Evolutionary conservation across 2,797 vertebrate genomes (phyloP).

Genomic region (Eulemur rubriventer): DNA sequence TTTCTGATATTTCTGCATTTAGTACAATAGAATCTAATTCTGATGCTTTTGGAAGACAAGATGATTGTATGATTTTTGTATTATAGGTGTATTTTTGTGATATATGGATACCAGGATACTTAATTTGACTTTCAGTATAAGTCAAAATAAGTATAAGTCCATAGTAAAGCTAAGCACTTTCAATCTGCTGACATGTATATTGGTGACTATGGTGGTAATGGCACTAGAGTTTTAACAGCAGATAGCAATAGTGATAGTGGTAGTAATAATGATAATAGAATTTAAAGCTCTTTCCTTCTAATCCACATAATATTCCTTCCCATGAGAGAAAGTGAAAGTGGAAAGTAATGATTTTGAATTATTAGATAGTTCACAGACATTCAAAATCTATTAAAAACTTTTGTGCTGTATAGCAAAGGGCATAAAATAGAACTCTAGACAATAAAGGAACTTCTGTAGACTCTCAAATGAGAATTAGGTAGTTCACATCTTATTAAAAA

Average conservation of each 20-base stretch:
- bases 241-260: too few relatives aligned
- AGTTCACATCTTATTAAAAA: not conserved
- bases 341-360: not conserved
- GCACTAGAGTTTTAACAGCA: rapidly evolving
- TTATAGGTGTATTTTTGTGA: not conserved
- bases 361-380: not conserved
- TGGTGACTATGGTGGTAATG: not conserved
- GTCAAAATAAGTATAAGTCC: not conserved
- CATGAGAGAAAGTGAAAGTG: not conserved
- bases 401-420: not conserved
- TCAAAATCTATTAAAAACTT: not conserved
- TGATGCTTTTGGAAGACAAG: not conserved
- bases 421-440: not conserved
- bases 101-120: not conserved
- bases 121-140: not conserved
- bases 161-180: not conserved
- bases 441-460: not conserved
- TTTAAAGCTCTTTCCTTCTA: not conserved
- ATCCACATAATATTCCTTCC: not conserved
- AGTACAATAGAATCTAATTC: not conserved
- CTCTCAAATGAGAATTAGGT: not conserved
- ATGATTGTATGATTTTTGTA: not conserved
- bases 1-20: not conserved
- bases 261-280: not conserved
- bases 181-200: not conserved